Conservation (phyloP, 2,113 vertebrate genomes). For the Myanophis thanlyinensis region DNA sequence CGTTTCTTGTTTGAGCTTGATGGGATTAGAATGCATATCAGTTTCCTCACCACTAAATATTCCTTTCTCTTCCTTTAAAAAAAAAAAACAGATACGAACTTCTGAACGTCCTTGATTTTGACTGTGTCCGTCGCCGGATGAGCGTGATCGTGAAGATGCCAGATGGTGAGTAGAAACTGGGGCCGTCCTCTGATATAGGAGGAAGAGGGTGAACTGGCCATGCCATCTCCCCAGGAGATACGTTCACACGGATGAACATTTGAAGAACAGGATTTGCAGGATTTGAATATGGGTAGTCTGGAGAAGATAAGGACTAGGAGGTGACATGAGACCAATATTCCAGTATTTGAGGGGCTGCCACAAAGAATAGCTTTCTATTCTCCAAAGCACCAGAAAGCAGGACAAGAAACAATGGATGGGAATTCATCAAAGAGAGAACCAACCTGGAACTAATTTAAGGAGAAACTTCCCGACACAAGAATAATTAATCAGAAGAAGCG, state of each 20-base stretch:
- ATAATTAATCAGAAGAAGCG: no score
- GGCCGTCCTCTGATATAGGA: not conserved
- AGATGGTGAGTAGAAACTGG: conserved; percentile 67
- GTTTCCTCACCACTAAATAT: not conserved
- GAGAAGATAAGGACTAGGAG: not conserved
- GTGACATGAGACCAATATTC: no score
- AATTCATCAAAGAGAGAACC: no score
- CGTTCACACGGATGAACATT: not conserved
- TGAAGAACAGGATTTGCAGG: no score
- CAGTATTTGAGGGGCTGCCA: no score
- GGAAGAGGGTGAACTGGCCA: not conserved
- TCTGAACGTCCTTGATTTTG: conserved; percentile 92
- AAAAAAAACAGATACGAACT: conserved; percentile 78
- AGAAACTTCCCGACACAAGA: no score
- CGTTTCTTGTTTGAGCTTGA: not conserved
- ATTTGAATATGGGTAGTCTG: not conserved
- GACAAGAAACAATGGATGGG: no score
- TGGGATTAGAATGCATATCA: not conserved
- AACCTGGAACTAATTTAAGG: no score
- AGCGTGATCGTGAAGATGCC: conserved; percentile 88
- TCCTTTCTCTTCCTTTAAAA: not conserved
- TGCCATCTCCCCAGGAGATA: not conserved
- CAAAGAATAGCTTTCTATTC: no score
- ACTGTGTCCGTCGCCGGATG: conserved; percentile 93
- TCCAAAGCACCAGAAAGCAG: no score